Conservation (phyloP, 1,140 invertebrate species). For the Drosophila tropicalis region DNA sequence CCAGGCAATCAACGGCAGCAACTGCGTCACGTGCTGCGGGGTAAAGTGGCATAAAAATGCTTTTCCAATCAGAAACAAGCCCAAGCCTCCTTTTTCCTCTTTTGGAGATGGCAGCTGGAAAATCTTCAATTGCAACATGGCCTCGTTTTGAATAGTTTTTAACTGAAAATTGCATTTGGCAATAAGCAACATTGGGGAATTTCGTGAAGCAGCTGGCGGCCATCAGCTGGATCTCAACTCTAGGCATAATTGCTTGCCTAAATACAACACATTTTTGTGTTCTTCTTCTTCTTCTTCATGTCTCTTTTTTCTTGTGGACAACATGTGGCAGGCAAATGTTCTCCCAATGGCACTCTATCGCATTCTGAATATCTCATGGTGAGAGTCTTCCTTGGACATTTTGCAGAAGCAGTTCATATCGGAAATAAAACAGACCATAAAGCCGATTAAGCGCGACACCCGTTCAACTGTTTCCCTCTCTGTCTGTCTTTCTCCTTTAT, state of each 20-base stretch:
- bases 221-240: conserved; percentile 55
- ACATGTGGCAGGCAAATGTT: conserved; percentile 75
- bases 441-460: conserved; percentile 78
- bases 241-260: conserved; percentile 72
- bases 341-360: conserved; percentile 26
- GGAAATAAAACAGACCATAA: conserved; percentile 80
- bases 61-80: conserved; percentile 70
- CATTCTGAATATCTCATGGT: neutral
- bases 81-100: conserved; percentile 45
- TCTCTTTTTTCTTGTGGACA: conserved; percentile 44
- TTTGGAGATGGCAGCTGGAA: conserved; percentile 57
- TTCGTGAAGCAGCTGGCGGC: conserved; percentile 47
- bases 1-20: conserved; percentile 32
- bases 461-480: conserved; percentile 37
- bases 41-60: conserved; percentile 32
- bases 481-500: conserved; percentile 28
- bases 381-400: conserved; percentile 33
- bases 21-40: conserved; percentile 66
- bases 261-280: conserved; percentile 27
- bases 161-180: conserved; percentile 66
- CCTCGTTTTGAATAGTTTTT: conserved; percentile 30
- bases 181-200: conserved; percentile 16
- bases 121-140: conserved; percentile 65
- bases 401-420: conserved; percentile 71
- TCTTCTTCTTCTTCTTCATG: no score